A percentile compares a stretch with the other conserved stretches of the same genome.
Conservation (phyloP, 2,888 invertebrate species). For the Eristalis intricaria region DNA sequence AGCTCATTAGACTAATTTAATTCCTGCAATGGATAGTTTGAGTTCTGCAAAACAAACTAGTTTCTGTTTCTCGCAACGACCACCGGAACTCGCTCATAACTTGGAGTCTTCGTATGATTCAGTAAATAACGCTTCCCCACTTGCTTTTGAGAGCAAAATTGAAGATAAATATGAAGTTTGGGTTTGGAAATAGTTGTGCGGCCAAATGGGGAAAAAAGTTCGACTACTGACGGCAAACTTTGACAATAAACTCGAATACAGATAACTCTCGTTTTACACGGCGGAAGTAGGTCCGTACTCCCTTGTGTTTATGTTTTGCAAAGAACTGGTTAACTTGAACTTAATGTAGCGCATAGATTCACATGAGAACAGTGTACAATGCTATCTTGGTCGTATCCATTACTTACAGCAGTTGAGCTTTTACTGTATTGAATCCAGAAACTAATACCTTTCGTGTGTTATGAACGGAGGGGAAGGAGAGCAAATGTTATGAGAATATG, state of each 20-base stretch:
- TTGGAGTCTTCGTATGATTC: background rate
- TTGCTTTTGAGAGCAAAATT: background rate
- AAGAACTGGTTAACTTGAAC: background rate
- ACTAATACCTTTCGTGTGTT: background rate
- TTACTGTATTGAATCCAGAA: background rate
- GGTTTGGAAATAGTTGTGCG: constrained; percentile 10
- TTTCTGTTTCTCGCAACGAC: background rate
- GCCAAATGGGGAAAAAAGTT: constrained; percentile 1
- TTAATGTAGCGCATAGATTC: background rate
- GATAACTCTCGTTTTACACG: background rate
- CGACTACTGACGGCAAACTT: background rate
- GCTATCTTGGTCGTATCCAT: background rate
- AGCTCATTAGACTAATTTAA: constrained; percentile 30
- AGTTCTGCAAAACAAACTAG: background rate
- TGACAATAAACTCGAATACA: constrained; percentile 1
- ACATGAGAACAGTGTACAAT: background rate
- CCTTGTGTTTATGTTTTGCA: background rate
- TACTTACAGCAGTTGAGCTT: background rate
- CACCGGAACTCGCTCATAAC: background rate
- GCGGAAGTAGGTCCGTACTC: background rate
- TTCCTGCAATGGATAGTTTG: constrained; percentile 1
- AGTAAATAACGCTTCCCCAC: background rate
- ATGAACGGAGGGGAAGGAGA: background rate
- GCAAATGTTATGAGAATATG: background rate
- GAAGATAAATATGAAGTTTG: constrained; percentile 22